Evolutionary conservation across 2,888 invertebrate genomes (phyloP), one percentile per base, ranked within the genome.

Genomic region (Oxyteleia sp.): DNA sequence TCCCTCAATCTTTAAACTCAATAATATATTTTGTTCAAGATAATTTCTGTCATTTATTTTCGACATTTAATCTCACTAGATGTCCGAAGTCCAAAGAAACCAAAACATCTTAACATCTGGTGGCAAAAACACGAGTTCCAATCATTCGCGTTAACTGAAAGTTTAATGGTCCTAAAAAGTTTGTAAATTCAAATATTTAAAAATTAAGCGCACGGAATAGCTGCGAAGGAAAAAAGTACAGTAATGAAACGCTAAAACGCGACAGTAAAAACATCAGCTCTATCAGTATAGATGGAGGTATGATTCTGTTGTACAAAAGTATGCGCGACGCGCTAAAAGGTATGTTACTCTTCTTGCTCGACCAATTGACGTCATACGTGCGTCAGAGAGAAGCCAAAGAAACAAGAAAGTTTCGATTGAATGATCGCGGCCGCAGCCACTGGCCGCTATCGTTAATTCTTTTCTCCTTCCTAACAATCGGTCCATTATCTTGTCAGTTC

Each of bases 391-490:
- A 85, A 87, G 87, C 87, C 88, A 88, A 90, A 92, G 92, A 90
- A 92, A 91, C 92, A 91, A 92, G 92, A 92, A 92, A 92, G 91
- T 92, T 90, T 87, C 90, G 91, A 92, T 92, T 92, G 91, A 92
- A 91, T 91, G 92, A 91, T 91, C 91, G 86, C 88, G 87, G 61
- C 35, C 76, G 74, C 80, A 66, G 76, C 76, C 79, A 61, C 66
- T 79, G 59, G 69, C 71, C 57, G 64, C 82, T 84, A 87, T 86
- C 86, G 84, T 85, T 87, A 69, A 87, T 89, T 90, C 89, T 91
- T 88, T 89, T 89, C 89, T 89, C 86, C 85, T 86, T 87, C 86
- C 88, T 85, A 81, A 87, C 90, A 90, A 90, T 89, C 91, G 88
- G 85, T 87, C 90, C 88, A 91, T 91, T 91, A 91, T 91, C 90